These are phyloP conservation scores for Alaudala cheleensis DNA, from an alignment of 2,113 vertebrate species.

Conservation along the genomic window DNA sequence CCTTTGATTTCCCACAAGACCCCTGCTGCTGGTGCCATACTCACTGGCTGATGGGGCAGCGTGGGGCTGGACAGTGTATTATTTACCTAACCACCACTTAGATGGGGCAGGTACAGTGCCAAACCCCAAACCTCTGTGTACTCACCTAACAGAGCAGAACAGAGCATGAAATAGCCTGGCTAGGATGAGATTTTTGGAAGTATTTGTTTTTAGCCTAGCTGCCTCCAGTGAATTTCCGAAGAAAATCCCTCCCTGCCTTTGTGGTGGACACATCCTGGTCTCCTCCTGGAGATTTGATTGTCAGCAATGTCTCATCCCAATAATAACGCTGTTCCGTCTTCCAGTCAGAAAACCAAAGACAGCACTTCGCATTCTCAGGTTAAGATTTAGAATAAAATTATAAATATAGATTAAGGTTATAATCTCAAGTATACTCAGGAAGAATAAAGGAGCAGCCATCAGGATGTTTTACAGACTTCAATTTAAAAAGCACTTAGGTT, in stretches of 20 bases:
- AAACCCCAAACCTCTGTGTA: background rate
- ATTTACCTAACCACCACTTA: fast-evolving
- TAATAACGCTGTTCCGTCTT: background rate
- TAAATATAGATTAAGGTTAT: background rate
- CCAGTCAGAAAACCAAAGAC: background rate
- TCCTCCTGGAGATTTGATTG: background rate
- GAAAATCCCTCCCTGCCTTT: background rate
- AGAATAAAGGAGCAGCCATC: background rate
- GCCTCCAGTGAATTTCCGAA: background rate
- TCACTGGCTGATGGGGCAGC: background rate
- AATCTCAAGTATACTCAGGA: background rate
- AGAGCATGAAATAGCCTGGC: background rate
- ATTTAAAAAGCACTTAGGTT: background rate
- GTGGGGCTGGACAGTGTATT: background rate
- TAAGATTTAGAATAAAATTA: background rate
- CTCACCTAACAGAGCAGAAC: background rate
- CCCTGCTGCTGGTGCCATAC: background rate
- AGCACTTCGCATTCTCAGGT: background rate
- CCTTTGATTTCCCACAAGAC: background rate
- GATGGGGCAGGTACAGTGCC: background rate
- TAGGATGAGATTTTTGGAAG: background rate
- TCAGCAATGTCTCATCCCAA: background rate
- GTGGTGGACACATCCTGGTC: background rate
- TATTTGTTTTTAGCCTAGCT: background rate
- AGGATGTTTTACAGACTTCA: background rate